These are phyloP conservation scores for Caenorhabditis sp. DNA, from an alignment of 2,888 invertebrate genomes.

Conservation along the genomic window DNA sequence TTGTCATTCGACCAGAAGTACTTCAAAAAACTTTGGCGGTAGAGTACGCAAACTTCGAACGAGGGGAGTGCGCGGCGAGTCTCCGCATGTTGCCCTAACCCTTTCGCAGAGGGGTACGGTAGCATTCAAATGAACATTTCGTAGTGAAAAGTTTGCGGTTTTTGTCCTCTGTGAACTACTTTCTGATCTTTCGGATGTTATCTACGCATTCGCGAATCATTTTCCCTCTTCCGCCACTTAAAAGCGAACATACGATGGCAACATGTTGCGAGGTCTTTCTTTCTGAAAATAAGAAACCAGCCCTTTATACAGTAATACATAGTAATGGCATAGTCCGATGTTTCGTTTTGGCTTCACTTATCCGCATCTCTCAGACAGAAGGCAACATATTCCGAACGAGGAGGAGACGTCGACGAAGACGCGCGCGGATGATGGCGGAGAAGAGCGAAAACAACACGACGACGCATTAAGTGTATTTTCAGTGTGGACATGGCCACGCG, in stretches of 20 bases:
- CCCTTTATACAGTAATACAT: slow-evolving; percentile 46
- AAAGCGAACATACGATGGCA: slow-evolving; percentile 43
- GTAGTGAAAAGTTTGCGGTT: not conserved
- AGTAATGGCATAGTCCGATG: slow-evolving; percentile 29
- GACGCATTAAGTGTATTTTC: slow-evolving; percentile 54
- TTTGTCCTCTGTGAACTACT: not conserved
- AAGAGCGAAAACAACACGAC: slow-evolving; percentile 34
- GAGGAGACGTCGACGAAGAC: too few species aligned
- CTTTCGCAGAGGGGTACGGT: slow-evolving; percentile 14
- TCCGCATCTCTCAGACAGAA: slow-evolving; percentile 38
- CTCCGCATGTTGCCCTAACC: slow-evolving; percentile 6
- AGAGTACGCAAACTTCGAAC: slow-evolving; percentile 14
- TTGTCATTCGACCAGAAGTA: slow-evolving; percentile 9
- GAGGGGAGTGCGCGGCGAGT: slow-evolving; percentile 13
- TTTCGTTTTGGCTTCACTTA: slow-evolving; percentile 50
- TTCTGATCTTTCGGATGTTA: slow-evolving; percentile 24
- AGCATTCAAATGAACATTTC: slow-evolving; percentile 13
- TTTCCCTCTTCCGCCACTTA: slow-evolving; percentile 33
- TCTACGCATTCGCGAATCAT: slow-evolving; percentile 23
- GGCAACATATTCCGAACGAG: slow-evolving; percentile 47
- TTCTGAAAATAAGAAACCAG: slow-evolving; percentile 49
- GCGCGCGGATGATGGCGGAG: slow-evolving; percentile 15
- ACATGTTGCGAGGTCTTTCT: slow-evolving; percentile 17
- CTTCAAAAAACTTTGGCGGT: slow-evolving; percentile 30
- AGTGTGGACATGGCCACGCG: slow-evolving; percentile 44